Percentiles rank a stretch among this genome's conserved stretches.
Evolutionary conservation across 2,113 vertebrate species (phyloP).

Genomic region (Arizona elegans): DNA sequence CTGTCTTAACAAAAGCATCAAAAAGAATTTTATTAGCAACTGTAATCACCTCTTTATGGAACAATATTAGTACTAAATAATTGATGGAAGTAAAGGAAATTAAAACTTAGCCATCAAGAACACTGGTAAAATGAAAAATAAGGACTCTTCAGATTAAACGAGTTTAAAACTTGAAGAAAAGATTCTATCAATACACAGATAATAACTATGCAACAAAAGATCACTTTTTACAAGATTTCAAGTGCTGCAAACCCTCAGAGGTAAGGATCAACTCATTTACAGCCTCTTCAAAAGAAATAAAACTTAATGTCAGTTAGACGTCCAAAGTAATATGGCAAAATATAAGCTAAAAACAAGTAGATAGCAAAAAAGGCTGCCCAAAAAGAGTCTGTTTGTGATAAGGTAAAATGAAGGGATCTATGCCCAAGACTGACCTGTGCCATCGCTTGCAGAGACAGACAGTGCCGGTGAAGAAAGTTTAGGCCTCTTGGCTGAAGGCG

Average conservation of each 20-base stretch:
- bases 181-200: not conserved
- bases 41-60: not conserved
- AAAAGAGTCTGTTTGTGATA: constrained; percentile 26
- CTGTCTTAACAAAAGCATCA: constrained; percentile 23
- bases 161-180: not conserved
- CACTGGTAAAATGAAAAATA: not conserved
- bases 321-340: constrained; percentile 4
- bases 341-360: not conserved
- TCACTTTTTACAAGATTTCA: constrained; percentile 27
- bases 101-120: constrained; percentile 13
- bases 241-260: constrained; percentile 30
- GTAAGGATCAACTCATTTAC: constrained; percentile 33
- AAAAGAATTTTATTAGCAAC: constrained; percentile 22
- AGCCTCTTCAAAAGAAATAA: constrained; percentile 32
- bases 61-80: not conserved
- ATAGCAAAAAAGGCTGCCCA: not conserved
- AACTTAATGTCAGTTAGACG: constrained; percentile 14
- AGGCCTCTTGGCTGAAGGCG: constrained; percentile 99
- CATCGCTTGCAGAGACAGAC: constrained; percentile 93
- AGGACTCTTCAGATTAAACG: not conserved
- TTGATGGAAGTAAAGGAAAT: constrained; percentile 17
- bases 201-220: not conserved
- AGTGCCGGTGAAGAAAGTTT: constrained; percentile 97
- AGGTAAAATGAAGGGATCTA: constrained; percentile 23
- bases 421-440: constrained; percentile 84